Conservation (phyloP, 2,797 vertebrate genomes). For the Rallus crepitans region DNA sequence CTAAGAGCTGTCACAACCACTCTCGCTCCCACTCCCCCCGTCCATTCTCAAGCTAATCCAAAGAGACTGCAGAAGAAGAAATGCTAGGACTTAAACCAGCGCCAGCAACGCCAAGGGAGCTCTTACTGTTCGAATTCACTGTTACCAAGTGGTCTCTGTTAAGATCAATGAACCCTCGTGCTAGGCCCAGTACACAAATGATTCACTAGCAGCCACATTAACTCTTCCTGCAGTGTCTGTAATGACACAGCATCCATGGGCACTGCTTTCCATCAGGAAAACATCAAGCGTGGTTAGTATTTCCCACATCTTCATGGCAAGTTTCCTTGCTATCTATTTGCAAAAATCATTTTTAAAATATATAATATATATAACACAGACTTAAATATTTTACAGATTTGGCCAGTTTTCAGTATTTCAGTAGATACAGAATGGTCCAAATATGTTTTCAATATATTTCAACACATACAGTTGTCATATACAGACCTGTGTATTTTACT, state of each 20-base stretch:
- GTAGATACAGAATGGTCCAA: not conserved
- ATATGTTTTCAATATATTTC: slow-evolving; percentile 74
- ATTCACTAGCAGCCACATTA: slow-evolving; percentile 51
- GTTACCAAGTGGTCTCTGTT: slow-evolving; percentile 29
- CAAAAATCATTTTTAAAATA: slow-evolving; percentile 23
- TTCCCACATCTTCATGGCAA: slow-evolving; percentile 19
- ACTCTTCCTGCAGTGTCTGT: slow-evolving; percentile 35
- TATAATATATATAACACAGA: slow-evolving; percentile 35
- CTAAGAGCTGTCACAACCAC: slow-evolving; percentile 13
- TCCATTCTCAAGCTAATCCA: slow-evolving; percentile 47
- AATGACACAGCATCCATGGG: slow-evolving; percentile 37
- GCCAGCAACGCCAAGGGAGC: slow-evolving; percentile 42
- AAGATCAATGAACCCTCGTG: slow-evolving; percentile 51
- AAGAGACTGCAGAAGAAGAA: slow-evolving; percentile 51
- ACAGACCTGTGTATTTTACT: slow-evolving; percentile 46
- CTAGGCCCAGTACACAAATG: slow-evolving; percentile 27
- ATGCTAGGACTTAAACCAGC: slow-evolving; percentile 35
- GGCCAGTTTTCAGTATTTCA: slow-evolving; percentile 62
- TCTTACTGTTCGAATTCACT: not conserved
- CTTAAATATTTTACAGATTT: slow-evolving; percentile 69
- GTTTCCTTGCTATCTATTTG: slow-evolving; percentile 39
- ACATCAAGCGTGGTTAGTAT: slow-evolving; percentile 46
- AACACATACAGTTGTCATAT: slow-evolving; percentile 67
- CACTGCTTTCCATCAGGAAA: slow-evolving; percentile 62
- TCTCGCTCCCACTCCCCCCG: not conserved